Percentiles rank a stretch among this genome's conserved stretches.
Conservation (phyloP, 2,888 invertebrate genomes). For the Halictus ligatus region DNA sequence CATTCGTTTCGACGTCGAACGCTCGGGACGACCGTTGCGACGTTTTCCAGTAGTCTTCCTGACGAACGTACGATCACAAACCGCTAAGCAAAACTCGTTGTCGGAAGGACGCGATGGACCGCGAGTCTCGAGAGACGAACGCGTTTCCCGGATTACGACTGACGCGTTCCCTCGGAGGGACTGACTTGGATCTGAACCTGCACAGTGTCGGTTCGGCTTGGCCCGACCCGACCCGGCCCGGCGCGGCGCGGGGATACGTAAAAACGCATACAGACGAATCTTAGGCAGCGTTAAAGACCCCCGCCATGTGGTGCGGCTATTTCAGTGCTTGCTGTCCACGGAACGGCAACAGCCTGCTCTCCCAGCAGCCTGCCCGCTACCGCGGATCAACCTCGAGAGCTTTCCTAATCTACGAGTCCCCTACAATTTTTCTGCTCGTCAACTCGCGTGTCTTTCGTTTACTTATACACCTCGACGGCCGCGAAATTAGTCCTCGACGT, state of each 20-base stretch:
- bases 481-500: neutral
- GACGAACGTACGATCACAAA: neutral
- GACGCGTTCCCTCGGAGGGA: constrained; percentile 28
- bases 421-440: neutral
- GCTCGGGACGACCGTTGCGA: neutral
- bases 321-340: constrained; percentile 75
- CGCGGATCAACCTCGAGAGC: constrained; percentile 22
- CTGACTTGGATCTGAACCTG: constrained; percentile 35
- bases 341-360: constrained; percentile 14
- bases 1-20: constrained; percentile 9
- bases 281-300: constrained; percentile 71
- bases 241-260: constrained; percentile 27
- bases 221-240: neutral
- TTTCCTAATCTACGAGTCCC: neutral
- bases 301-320: constrained; percentile 82
- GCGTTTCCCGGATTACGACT: constrained; percentile 9
- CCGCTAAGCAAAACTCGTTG: neutral
- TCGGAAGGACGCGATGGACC: neutral
- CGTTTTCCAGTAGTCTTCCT: neutral
- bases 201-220: constrained; percentile 12
- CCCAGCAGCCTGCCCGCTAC: neutral
- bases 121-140: neutral
- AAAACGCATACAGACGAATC: constrained; percentile 52
- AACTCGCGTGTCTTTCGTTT: neutral
- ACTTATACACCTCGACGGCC: neutral